Percentiles rank a stretch among this genome's conserved stretches.
These are phyloP conservation scores for Pogona vitticeps DNA, from an alignment of 2,113 vertebrate species.

Conservation along the genomic window DNA sequence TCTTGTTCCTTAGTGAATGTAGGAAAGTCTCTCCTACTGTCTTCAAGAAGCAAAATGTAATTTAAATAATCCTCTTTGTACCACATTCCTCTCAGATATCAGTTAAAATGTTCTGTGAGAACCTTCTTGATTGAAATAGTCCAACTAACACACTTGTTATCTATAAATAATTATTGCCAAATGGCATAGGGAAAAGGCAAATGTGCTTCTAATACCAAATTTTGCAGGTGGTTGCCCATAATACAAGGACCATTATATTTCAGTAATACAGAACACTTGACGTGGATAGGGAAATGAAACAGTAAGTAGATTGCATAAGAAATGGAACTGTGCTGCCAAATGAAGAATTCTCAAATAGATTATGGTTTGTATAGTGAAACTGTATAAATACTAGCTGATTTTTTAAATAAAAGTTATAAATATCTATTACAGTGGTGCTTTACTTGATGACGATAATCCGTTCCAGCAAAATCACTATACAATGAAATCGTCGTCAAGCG, in stretches of 20 bases:
- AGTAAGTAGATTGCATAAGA: slow-evolving; percentile 12
- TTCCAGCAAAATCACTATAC: too few species aligned
- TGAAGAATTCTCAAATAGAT: neutral
- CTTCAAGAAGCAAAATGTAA: neutral
- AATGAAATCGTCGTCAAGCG: too few species aligned
- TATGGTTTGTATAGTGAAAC: neutral
- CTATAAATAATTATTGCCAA: neutral
- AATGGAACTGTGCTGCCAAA: neutral
- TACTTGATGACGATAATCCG: too few species aligned
- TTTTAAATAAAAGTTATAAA: neutral
- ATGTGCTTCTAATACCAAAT: neutral
- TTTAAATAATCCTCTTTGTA: neutral
- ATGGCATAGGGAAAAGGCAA: neutral
- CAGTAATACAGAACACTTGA: slow-evolving; percentile 29
- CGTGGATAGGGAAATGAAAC: slow-evolving; percentile 24
- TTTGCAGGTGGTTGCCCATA: neutral
- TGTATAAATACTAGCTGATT: neutral
- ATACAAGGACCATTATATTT: slow-evolving; percentile 35
- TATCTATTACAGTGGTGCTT: neutral
- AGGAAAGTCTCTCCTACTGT: slow-evolving; percentile 5
- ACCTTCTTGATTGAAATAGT: neutral
- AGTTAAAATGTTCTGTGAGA: neutral
- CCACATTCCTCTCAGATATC: neutral
- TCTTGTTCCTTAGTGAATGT: neutral
- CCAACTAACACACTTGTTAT: neutral